phyloP scores from a whole-genome alignment of 1,140 invertebrate genomes.

The Drosophila sturtevanti region DNA sequence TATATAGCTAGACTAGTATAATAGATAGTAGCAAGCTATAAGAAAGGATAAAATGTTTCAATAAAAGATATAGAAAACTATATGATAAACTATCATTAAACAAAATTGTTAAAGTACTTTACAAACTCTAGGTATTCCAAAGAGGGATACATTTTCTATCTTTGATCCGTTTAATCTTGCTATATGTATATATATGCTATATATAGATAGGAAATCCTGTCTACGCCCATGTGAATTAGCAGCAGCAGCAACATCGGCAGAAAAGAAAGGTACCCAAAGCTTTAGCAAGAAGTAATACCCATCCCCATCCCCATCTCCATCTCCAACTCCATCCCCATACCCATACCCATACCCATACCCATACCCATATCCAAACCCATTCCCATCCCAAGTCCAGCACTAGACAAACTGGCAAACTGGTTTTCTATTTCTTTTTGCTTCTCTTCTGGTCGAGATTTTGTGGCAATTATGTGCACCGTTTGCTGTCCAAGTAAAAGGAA shows the following conservation, averaged over 20 bases:
- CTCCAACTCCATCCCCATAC: constrained; percentile 22
- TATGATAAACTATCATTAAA: too few species aligned
- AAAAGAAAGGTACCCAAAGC: constrained; percentile 68
- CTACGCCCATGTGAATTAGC: not conserved
- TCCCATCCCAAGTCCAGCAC: constrained; percentile 31
- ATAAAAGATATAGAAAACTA: too few species aligned
- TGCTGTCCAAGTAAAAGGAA: constrained; percentile 72
- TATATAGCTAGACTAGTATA: too few species aligned
- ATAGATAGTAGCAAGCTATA: too few species aligned
- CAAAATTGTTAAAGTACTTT: too few species aligned
- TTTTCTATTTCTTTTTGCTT: constrained; percentile 42
- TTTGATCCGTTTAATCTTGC: too few species aligned
- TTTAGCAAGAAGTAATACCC: constrained; percentile 34
- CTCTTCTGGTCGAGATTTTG: constrained; percentile 69
- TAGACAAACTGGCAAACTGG: constrained; percentile 35
- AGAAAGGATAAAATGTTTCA: too few species aligned
- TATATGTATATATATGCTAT: too few species aligned
- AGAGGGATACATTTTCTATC: too few species aligned
- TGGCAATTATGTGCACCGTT: constrained; percentile 76
- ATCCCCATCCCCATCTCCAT: constrained; percentile 4
- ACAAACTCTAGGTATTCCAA: too few species aligned
- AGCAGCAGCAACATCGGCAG: constrained; percentile 1
- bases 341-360: constrained; percentile 14
- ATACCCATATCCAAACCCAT: constrained; percentile 5
- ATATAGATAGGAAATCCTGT: not conserved